Conservation (phyloP, 2,888 invertebrate genomes). For the Megalurothrips usitatus region DNA sequence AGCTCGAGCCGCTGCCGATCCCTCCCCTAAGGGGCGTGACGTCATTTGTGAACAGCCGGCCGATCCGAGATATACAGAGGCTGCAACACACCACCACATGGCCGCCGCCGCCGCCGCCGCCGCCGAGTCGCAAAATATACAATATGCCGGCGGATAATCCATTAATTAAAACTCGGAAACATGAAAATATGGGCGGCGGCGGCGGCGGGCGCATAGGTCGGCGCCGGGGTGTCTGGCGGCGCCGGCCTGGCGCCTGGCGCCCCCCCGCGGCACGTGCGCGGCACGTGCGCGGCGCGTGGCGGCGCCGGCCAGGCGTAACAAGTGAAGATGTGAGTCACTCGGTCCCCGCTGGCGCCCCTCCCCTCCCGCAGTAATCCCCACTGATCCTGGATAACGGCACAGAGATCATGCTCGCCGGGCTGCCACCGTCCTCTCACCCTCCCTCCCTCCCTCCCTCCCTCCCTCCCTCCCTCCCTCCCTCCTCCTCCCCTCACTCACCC, state of each 20-base stretch:
- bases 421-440: no score
- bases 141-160: no score
- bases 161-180: constrained; percentile 14
- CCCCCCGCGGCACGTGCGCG: not conserved
- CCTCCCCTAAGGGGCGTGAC: no score
- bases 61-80: no score
- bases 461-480: no score
- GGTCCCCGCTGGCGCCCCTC: not conserved
- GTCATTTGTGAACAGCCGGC: no score
- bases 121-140: no score
- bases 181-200: not conserved
- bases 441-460: not conserved
- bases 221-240: not conserved
- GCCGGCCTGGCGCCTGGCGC: no score
- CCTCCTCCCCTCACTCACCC: no score
- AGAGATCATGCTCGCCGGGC: not conserved
- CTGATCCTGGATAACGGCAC: constrained; percentile 1
- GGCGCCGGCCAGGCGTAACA: not conserved
- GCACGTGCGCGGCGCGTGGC: not conserved
- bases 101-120: no score
- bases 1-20: no score
- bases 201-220: not conserved
- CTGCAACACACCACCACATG: no score
- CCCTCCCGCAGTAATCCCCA: not conserved
- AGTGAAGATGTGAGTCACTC: constrained; percentile 11